These are phyloP conservation scores for Enteromius treurensis DNA, from an alignment of 2,797 vertebrate genomes.

Conservation along the genomic window DNA sequence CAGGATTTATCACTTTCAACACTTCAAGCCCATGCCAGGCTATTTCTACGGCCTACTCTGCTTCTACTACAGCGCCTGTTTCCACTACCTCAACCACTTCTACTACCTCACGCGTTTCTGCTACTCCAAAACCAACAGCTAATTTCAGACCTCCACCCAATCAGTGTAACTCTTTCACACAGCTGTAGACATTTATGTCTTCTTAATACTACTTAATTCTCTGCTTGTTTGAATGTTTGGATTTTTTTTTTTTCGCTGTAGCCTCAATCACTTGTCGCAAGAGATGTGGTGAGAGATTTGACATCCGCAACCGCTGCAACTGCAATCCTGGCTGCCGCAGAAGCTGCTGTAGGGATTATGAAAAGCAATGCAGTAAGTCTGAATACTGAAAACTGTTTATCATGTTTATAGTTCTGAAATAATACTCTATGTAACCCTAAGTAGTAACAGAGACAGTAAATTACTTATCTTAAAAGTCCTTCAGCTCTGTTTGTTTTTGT, in stretches of 20 bases:
- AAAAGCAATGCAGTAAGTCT: conserved; percentile 14
- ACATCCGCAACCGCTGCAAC: conserved; percentile 32
- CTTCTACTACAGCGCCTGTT: not conserved
- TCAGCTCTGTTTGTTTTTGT: conserved; percentile 11
- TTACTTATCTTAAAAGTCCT: not conserved
- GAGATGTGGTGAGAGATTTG: conserved; percentile 27
- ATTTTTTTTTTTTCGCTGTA: not conserved
- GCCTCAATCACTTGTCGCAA: conserved; percentile 2
- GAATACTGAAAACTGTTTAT: not conserved
- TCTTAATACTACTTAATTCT: not conserved
- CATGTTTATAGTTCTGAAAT: not conserved
- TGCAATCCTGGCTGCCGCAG: conserved; percentile 2
- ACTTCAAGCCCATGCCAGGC: not conserved
- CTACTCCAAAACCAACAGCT: not conserved
- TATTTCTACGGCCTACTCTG: not conserved
- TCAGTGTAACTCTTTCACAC: conserved; percentile 21
- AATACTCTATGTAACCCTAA: not conserved
- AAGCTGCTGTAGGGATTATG: conserved; percentile 33
- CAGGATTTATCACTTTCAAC: conserved; percentile 42
- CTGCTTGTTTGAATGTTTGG: conserved; percentile 67
- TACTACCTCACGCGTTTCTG: not conserved
- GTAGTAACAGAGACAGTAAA: not conserved
- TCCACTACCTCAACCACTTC: not conserved
- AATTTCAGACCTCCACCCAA: not conserved
- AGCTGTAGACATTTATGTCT: not conserved